Evolutionary conservation across 2,797 vertebrate species (phyloP), one percentile per base, ranked within the genome.

Genomic region (Galago senegalensis): DNA sequence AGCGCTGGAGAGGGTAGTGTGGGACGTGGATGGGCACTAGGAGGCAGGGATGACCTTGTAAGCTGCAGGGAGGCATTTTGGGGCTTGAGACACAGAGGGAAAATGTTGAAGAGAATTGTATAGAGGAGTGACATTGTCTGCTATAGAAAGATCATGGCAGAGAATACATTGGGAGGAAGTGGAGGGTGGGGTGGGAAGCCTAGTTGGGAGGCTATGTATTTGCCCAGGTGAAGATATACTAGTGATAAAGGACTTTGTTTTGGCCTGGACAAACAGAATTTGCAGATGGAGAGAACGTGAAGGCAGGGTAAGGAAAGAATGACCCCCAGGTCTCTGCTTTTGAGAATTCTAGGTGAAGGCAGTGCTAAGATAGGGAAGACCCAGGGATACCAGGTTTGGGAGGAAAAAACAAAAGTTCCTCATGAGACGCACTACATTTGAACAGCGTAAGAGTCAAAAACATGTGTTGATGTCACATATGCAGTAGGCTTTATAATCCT

Each of bases 371-470:
- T 2, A 18, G 69, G 37, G 34, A 53, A 53, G 79, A 75, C 7
- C 11, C 18, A 49, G 53, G n/a, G 2, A 46, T 34, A 8, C 40
- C 56, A 1, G 6, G 31, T 70, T 83, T 82, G 4, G 79, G 73
- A 79, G 18, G 46, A n/a, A 60, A 65, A 65, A 49, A 0, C 2
- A 13, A 49, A 37, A 88, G 1, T 65, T 75, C 49, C 40, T 70
- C 31, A 12, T 8, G 2, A 8, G 46, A 12, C 0, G 4, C 2
- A 7, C 79, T 34, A 1, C 7, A 2, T n/a, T 43, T 75, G 40
- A 73, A 85, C 61, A 29, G 3, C 12, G 7, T 16, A 1, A 13
- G 56, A 34, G 29, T 85, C 80, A 5, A 23, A 58, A n/a, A 34
- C 0, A 0, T 16, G 31, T 34, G 31, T 34, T 60, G 37, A 29